Percentiles rank a stretch among this genome's conserved stretches.
These are phyloP conservation scores for Drosophila orosa DNA, from an alignment of 1,140 invertebrate species.

Conservation along the genomic window DNA sequence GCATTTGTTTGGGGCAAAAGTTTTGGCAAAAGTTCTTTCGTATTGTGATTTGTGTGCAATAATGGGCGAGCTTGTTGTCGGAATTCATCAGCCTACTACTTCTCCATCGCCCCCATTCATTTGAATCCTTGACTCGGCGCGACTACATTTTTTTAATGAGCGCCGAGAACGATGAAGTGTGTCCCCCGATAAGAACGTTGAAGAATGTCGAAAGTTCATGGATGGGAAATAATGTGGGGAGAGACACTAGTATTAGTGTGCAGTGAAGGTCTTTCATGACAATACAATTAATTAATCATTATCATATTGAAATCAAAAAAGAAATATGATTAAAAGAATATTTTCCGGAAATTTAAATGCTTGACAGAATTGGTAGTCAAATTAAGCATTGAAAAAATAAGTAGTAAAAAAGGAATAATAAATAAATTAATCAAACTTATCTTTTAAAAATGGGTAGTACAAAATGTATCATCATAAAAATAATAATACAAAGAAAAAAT, in stretches of 20 bases:
- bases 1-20: slow-evolving; percentile 70
- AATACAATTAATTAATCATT: slow-evolving; percentile 12
- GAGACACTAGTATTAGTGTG: slow-evolving; percentile 40
- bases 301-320: background rate
- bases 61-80: slow-evolving; percentile 42
- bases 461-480: background rate
- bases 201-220: slow-evolving; percentile 54
- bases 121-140: slow-evolving; percentile 40
- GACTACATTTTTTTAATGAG: slow-evolving; percentile 73
- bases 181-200: slow-evolving; percentile 34
- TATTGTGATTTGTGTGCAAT: slow-evolving; percentile 56
- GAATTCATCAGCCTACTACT: slow-evolving; percentile 25
- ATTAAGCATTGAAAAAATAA: background rate
- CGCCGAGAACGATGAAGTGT: slow-evolving; percentile 51
- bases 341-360: background rate
- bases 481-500: background rate
- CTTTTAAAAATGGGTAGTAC: too few species aligned
- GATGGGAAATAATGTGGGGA: slow-evolving; percentile 45
- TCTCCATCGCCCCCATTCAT: background rate
- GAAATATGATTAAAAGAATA: background rate
- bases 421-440: too few species aligned
- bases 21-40: slow-evolving; percentile 50
- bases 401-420: background rate
- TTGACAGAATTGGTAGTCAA: too few species aligned
- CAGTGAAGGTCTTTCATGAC: slow-evolving; percentile 20